Base-by-base conservation (phyloP, 2,888 invertebrate genomes). In the Tinea pellionella region DNA sequence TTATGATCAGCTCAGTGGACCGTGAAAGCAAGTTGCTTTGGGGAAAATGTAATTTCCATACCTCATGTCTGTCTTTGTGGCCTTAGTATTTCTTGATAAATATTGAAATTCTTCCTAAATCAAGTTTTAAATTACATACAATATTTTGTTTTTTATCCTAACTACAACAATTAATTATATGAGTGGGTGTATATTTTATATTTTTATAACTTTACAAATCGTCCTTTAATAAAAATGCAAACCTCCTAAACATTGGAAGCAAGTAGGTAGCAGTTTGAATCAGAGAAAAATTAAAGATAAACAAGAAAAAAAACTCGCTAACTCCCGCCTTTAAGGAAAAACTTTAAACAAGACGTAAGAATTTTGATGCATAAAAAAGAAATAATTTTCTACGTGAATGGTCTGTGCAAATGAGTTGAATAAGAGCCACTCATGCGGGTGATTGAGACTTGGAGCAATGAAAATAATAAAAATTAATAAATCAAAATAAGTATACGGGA, bases 1-100 rank as follows among this genome's bases (percentile, higher is more conserved):
- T 88, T 88, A 88, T 88, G 87, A 88, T 88, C 88, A 88, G 80
- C 73, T 70, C 88, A 88, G 86, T 88, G 88, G 88, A 85, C 88
- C 80, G 88, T 86, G 88, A 88, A 88, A 87, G 84, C 83, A 85
- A 84, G 83, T 78, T 79, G 83, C 79, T 75, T 76, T 75, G 78
- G 84, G 24, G 81, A 81, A 77, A 75, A 75, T 68, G 80, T 80
- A 75, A 86, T 86, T 86, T 84, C 80, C 87, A 86, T 87, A 85
- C 63, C 62, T 85, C 84, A 81, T 83, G 81, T 77, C 81, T 77
- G 75, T 69, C 78, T 83, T 81, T 86, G 85, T 78, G 80, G 75
- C 76, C 75, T 72, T 84, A 67, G 81, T 85, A 73, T 76, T 80
- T 77, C 80, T 82, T 85, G 82, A 59, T 59, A 42, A 58, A 58